Evolutionary conservation across 1,140 invertebrate species (phyloP).

Genomic region (Macrotrachela quadricornifera): DNA sequence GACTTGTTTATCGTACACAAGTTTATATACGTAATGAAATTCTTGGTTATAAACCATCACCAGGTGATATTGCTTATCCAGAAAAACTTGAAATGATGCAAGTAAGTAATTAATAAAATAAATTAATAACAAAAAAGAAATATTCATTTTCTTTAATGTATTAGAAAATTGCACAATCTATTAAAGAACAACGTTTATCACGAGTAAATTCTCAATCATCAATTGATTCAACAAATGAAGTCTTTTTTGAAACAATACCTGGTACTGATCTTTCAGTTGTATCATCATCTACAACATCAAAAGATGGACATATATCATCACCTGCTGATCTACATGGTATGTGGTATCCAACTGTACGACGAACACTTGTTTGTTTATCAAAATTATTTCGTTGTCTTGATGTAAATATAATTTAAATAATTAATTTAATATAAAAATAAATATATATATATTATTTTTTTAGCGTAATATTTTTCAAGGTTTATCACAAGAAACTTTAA

Average conservation of each 20-base stretch:
- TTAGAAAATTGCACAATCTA: background rate
- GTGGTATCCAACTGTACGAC: conserved; percentile 92
- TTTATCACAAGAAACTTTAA: conserved; percentile 76
- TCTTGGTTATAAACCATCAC: conserved; percentile 51
- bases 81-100: conserved; percentile 88
- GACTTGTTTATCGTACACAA: conserved; percentile 80
- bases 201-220: background rate
- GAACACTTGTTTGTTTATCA: conserved; percentile 78
- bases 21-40: conserved; percentile 81
- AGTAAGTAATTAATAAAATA: conserved; percentile 16
- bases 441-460: conserved; percentile 8
- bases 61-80: conserved; percentile 87
- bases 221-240: background rate
- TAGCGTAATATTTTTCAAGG: conserved; percentile 74
- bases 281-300: conserved; percentile 74
- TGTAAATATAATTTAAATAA: conserved; percentile 25
- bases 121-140: conserved; percentile 9
- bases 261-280: conserved; percentile 87
- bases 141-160: background rate
- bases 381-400: conserved; percentile 84
- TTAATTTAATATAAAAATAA: no score
- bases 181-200: conserved; percentile 4
- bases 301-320: background rate
- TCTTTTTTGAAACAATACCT: background rate
- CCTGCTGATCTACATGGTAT: conserved; percentile 87